A percentile compares a stretch with the other conserved stretches of the same genome.
Conservation (phyloP, 2,888 invertebrate genomes). For the Apoda limacodes region DNA sequence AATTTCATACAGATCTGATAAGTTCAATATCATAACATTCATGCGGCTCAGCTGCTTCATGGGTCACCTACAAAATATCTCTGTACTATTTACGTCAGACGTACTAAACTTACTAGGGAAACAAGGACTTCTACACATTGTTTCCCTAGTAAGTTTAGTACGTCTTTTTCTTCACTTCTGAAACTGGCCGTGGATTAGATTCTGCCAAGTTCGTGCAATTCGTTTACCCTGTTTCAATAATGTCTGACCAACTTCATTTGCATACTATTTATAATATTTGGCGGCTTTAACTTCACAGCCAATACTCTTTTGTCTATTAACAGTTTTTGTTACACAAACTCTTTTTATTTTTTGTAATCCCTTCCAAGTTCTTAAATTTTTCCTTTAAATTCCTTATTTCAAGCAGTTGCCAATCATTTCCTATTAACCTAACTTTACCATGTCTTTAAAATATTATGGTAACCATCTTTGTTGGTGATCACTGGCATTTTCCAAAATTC, state of each 20-base stretch:
- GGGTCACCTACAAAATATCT: too few relatives aligned
- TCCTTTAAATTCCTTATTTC: slow-evolving; percentile 10
- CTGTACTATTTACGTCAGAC: too few relatives aligned
- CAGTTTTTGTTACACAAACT: slow-evolving; percentile 10
- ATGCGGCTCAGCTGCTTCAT: too few relatives aligned
- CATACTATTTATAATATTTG: slow-evolving; percentile 6
- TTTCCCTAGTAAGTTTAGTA: too few relatives aligned
- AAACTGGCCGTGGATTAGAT: slow-evolving; percentile 13
- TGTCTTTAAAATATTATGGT: slow-evolving; percentile 14
- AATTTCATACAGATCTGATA: too few relatives aligned
- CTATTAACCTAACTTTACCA: slow-evolving; percentile 12
- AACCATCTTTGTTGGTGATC: slow-evolving; percentile 12
- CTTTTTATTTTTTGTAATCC: slow-evolving; percentile 9
- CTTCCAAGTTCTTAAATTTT: slow-evolving; percentile 11
- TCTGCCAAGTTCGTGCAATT: slow-evolving; percentile 11
- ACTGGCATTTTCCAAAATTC: slow-evolving; percentile 12
- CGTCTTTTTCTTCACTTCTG: slow-evolving; percentile 13
- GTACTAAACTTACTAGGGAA: too few relatives aligned
- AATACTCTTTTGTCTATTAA: slow-evolving; percentile 1
- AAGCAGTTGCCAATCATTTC: slow-evolving; percentile 10
- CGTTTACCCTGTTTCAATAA: slow-evolving; percentile 6
- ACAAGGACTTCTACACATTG: too few relatives aligned
- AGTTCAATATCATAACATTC: too few relatives aligned
- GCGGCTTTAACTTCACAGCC: slow-evolving; percentile 8
- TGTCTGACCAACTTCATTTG: slow-evolving; percentile 1